Evolutionary conservation across 1,140 invertebrate genomes (phyloP), one percentile per base, ranked within the genome.

Genomic region (Galleria mellonella): DNA sequence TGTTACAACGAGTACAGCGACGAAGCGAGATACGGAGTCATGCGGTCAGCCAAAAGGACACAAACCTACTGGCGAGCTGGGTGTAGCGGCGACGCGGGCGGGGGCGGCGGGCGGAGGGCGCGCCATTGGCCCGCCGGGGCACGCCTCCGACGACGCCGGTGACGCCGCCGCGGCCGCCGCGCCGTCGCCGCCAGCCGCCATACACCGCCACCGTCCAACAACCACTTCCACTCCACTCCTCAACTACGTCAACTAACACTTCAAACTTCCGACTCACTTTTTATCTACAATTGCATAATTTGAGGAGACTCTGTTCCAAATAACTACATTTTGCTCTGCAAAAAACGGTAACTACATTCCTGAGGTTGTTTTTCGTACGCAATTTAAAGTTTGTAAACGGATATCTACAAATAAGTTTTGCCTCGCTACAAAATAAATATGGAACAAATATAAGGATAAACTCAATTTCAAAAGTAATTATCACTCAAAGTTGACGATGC

Each of bases 21-120:
- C 82, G 77, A 86, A 87, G 86, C 86, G 72, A 84, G 62, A 86
- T 83, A 83, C 83, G 83, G 77, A 87, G 86, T 84, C 83, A 86
- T 86, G 86, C 86, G 86, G 86, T 86, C 86, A 86, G 83, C 86
- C 83, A 83, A 85, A 84, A 83, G 83, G 83, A 86, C 83, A 79
- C 81, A 84, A 86, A 87, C 85, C 85, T 87, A 87, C 85, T 87
- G 85, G 75, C 72, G 63, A 62, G 66, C 72, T 70, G 70, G 71
- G 72, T 74, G 75, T 67, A 49, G 61, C 60, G 50, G 61, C 53
- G 66, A 52, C 61, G 68, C 59, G 33, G 36, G 43, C 66, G 71
- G 72, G 67, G 17, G 69, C 63, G 72, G 66, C 66, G 72, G 73
- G 72, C 62, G 75, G 53, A 36, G 71, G 64, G 68, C 73, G 62